phyloP scores from a whole-genome alignment of 2,888 invertebrate genomes.

The Pterostichus niger region DNA sequence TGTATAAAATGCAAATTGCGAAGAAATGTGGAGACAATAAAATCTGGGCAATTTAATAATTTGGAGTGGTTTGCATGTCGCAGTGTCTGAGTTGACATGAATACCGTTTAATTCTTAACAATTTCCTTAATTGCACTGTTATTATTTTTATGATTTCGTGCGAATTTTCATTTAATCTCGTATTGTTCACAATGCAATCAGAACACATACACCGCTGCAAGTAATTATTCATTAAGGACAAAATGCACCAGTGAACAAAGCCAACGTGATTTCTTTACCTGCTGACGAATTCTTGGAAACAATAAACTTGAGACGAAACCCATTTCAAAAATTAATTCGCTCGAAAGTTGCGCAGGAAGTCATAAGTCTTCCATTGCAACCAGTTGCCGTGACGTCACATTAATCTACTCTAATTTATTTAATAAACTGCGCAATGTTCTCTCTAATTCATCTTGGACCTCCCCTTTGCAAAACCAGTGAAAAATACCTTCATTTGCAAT shows the following conservation, averaged over 20 bases:
- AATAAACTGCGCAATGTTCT: conserved; percentile 65
- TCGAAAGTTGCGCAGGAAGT: conserved; percentile 53
- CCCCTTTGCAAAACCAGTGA: conserved; percentile 49
- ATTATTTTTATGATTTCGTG: conserved; percentile 57
- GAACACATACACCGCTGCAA: conserved; percentile 33
- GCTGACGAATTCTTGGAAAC: conserved; percentile 61
- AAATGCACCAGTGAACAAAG: conserved; percentile 19
- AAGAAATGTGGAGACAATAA: too few relatives aligned
- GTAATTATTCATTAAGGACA: conserved; percentile 56
- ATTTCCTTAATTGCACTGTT: conserved; percentile 44
- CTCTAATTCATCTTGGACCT: conserved; percentile 58
- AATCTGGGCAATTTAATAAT: conserved; percentile 9
- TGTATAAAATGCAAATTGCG: too few relatives aligned
- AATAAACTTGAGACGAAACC: conserved; percentile 34
- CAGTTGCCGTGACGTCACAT: conserved; percentile 65
- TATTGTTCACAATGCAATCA: conserved; percentile 51
- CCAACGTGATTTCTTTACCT: conserved; percentile 48
- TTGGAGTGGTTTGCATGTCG: conserved; percentile 22
- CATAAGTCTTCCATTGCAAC: conserved; percentile 51
- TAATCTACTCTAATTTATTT: conserved; percentile 65
- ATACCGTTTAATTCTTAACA: conserved; percentile 46
- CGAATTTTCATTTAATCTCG: conserved; percentile 45
- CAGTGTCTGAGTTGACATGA: conserved; percentile 8
- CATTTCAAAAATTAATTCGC: conserved; percentile 65
- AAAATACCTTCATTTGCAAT: conserved; percentile 65